Conservation (phyloP, 2,888 invertebrate species). For the Eretmocerus hayati region DNA sequence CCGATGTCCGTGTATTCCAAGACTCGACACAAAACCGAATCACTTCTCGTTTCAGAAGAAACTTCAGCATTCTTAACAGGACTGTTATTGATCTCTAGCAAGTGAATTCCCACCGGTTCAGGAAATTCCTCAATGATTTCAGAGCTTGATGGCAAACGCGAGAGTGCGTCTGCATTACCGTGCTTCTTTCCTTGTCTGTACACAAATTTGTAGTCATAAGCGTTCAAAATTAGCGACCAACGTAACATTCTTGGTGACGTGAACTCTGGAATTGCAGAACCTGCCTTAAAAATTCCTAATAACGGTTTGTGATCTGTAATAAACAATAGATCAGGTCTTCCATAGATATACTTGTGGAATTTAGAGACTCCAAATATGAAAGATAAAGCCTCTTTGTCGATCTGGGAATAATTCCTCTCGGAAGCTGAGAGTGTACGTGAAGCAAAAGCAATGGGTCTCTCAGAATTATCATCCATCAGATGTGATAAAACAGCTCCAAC, state of each 20-base stretch:
- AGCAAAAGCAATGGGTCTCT: neutral
- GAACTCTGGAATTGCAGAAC: constrained; percentile 16
- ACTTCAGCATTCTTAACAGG: neutral
- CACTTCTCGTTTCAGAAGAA: neutral
- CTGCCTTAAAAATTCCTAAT: constrained; percentile 12
- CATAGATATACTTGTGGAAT: constrained; percentile 2
- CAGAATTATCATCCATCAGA: neutral
- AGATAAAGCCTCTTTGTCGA: neutral
- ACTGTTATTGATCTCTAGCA: neutral
- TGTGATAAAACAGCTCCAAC: constrained; percentile 1
- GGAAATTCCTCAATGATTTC: neutral
- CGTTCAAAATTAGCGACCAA: constrained; percentile 20
- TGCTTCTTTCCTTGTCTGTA: constrained; percentile 3
- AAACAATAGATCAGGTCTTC: constrained; percentile 13
- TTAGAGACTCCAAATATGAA: neutral
- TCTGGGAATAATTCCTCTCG: neutral
- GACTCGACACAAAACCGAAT: constrained; percentile 4
- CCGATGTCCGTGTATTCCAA: neutral
- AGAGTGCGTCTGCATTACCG: constrained; percentile 1
- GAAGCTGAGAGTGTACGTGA: neutral
- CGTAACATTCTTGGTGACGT: constrained; percentile 19
- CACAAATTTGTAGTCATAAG: constrained; percentile 17
- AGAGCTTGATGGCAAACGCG: neutral
- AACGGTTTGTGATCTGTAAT: constrained; percentile 21
- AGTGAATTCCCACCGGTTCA: neutral